Percentiles rank a stretch among this genome's conserved stretches.
phyloP scores from a whole-genome alignment of 2,113 vertebrate species.

The Capreolus pygargus region DNA sequence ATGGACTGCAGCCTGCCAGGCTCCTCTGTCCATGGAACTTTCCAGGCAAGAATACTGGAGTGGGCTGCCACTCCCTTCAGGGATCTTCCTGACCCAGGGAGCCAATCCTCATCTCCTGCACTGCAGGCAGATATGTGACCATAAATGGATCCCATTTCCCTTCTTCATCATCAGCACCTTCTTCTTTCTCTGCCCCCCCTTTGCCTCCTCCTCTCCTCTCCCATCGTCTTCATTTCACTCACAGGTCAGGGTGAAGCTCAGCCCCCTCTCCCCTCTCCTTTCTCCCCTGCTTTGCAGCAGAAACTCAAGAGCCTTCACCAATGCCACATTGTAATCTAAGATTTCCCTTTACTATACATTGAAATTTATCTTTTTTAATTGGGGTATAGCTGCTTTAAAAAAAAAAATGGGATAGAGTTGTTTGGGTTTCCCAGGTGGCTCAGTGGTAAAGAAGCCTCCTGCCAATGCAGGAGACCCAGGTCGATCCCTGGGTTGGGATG shows the following conservation, averaged over 20 bases:
- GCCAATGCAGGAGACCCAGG: neutral
- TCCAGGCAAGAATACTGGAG: neutral
- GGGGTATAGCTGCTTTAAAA: neutral
- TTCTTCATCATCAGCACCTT: no score
- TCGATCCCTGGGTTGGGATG: neutral
- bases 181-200: accelerated
- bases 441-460: neutral
- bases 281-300: neutral
- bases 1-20: neutral
- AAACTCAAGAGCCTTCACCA: neutral
- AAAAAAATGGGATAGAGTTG: neutral
- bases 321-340: no score
- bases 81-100: neutral
- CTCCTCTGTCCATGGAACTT: neutral
- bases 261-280: accelerated
- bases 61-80: neutral
- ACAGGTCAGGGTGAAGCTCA: neutral
- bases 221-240: neutral
- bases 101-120: neutral
- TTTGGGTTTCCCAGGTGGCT: neutral
- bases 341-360: neutral
- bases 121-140: neutral
- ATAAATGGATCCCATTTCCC: neutral
- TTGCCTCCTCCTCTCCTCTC: neutral
- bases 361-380: neutral